Evolutionary conservation across 1,140 invertebrate genomes (phyloP), one percentile per base, ranked within the genome.

Genomic region (Polypedilum pembai): DNA sequence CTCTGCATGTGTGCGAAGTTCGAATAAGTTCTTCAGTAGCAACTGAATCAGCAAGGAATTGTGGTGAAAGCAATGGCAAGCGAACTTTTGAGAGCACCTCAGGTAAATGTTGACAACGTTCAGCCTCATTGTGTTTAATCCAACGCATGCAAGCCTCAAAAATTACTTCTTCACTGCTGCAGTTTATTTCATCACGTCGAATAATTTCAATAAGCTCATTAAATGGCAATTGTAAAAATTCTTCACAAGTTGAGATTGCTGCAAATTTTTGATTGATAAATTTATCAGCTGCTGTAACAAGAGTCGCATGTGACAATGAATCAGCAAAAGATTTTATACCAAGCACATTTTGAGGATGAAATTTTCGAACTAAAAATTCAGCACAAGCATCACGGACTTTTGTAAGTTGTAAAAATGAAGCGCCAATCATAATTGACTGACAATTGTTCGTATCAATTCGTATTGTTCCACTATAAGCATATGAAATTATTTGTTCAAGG

Each of bases 211-310:
- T 82, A 1, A 96, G 79, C 75, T 94, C 91, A 0, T 83, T 79
- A 8, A 89, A 83, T 20, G 79, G 77, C 8, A 82, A 75, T 3
- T 76, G 73, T 0, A 93, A 81, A 82, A 93, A 96, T 79, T 95
- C 94, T 41, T 94, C 91, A 10, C 89, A 88, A 75, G 87, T 83
- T 1, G 90, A 88, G 1, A 96, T 90, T 78, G 92, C 89, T 74
- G 88, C 85, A 83, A 96, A 96, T 83, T 93, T 90, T 77, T 91
- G 89, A 77, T 94, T 89, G 75, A 96, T 90, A 80, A 90, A 96
- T 79, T 90, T 90, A 79, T 94, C 92, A 15, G 91, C 88, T 24
- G 90, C 88, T 75, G 90, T 86, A 1, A 93, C 88, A 7, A 96
- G 83, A 4, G 85, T 80, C 0, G 84, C 80, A 80, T 92, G 95